Evolutionary conservation across 2,113 vertebrate species (phyloP).

Genomic region (Carassius auratus): DNA sequence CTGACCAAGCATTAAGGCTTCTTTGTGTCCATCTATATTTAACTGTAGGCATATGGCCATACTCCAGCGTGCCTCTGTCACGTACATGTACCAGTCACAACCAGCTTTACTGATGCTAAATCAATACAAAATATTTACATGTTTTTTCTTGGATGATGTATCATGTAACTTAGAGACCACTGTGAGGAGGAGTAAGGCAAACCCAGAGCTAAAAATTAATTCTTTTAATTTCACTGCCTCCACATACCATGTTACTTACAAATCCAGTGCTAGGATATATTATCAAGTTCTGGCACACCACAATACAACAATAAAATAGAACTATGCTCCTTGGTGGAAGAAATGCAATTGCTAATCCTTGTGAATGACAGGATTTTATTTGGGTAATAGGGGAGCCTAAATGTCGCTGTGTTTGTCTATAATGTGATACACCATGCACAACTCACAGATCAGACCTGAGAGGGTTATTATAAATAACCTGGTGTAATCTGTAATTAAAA

Average conservation of each 20-base stretch:
- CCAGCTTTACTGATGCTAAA: neutral
- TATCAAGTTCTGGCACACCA: neutral
- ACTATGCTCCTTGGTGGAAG: neutral
- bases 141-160: neutral
- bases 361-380: neutral
- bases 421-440: neutral
- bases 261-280: neutral
- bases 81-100: neutral
- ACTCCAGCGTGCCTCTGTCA: neutral
- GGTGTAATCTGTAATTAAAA: too few relatives aligned
- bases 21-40: neutral
- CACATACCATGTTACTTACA: neutral
- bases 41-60: neutral
- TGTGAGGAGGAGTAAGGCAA: neutral
- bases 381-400: neutral
- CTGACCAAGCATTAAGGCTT: neutral
- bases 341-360: neutral
- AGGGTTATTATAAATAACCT: too few relatives aligned
- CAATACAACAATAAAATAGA: neutral
- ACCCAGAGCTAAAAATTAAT: neutral
- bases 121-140: conserved; percentile 25
- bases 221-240: neutral
- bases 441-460: neutral
- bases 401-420: neutral
- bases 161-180: neutral